Evolutionary conservation across 35 echinoderm and acorn worm species (phyloP).

Genomic region (Amphiura filiformis): DNA sequence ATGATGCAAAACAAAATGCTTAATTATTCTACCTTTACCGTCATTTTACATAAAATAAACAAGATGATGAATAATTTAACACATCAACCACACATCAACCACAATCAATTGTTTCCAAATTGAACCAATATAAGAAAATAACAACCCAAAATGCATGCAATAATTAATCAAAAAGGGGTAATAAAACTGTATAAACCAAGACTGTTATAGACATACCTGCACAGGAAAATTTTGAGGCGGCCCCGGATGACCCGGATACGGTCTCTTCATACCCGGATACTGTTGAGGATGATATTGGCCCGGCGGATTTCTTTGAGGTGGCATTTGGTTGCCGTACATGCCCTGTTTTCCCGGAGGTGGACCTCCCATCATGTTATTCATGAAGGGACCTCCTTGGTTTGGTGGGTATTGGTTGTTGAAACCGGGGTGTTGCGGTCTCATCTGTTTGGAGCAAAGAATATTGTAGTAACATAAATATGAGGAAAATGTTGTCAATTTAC

Average conservation of each 20-base stretch:
- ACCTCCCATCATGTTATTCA: constrained; percentile 60
- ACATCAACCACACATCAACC: too few species aligned
- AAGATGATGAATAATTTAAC: too few species aligned
- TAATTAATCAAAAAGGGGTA: too few species aligned
- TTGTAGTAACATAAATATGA: background rate
- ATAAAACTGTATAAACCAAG: too few species aligned
- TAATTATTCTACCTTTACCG: too few species aligned
- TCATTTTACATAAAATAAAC: too few species aligned
- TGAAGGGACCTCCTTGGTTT: constrained; percentile 47
- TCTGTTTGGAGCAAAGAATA: constrained; percentile 40
- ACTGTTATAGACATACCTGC: background rate
- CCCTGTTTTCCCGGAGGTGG: constrained; percentile 52
- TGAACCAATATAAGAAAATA: too few species aligned
- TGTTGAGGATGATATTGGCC: constrained; percentile 63
- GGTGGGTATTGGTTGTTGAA: constrained; percentile 68
- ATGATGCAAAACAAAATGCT: too few species aligned
- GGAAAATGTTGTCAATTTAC: too few species aligned
- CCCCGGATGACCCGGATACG: constrained; percentile 81
- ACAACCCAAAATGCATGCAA: too few species aligned
- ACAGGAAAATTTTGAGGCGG: constrained; percentile 27
- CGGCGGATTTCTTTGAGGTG: constrained; percentile 45
- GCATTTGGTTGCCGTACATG: constrained; percentile 70
- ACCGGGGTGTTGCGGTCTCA: constrained; percentile 66
- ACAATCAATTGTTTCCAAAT: too few species aligned
- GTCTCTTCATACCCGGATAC: constrained; percentile 63